Evolutionary conservation across 2,888 invertebrate species (phyloP).

Genomic region (Ferrisia virgata): DNA sequence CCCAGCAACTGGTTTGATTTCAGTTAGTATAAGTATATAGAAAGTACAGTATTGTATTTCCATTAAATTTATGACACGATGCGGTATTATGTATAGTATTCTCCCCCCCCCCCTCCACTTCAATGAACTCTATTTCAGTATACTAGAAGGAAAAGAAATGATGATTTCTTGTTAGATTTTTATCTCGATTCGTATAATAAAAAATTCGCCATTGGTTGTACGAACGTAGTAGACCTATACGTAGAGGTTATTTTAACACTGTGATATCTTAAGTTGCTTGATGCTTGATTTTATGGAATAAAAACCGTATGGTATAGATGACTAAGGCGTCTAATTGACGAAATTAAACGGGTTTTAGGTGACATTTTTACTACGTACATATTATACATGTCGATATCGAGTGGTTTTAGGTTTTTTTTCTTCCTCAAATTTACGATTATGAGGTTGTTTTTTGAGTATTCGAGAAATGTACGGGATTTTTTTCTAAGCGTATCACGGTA

Average conservation of each 20-base stretch:
- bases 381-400: too few relatives aligned
- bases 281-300: too few relatives aligned
- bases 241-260: neutral
- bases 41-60: neutral
- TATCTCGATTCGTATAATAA: neutral
- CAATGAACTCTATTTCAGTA: neutral
- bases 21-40: too few relatives aligned
- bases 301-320: neutral
- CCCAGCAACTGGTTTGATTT: neutral
- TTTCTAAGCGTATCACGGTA: neutral
- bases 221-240: too few relatives aligned
- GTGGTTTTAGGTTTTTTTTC: neutral
- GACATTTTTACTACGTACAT: neutral
- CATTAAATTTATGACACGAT: neutral
- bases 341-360: neutral
- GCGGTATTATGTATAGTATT: too few relatives aligned
- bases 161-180: neutral
- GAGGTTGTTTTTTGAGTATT: neutral
- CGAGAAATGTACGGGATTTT: neutral
- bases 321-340: neutral
- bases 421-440: neutral
- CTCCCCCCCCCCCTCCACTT: neutral
- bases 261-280: too few relatives aligned
- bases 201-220: neutral
- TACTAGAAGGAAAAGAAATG: neutral